A percentile compares a stretch with the other conserved stretches of the same genome.
phyloP scores from a whole-genome alignment of 2,113 vertebrate genomes.

The Osmerus eperlanus region DNA sequence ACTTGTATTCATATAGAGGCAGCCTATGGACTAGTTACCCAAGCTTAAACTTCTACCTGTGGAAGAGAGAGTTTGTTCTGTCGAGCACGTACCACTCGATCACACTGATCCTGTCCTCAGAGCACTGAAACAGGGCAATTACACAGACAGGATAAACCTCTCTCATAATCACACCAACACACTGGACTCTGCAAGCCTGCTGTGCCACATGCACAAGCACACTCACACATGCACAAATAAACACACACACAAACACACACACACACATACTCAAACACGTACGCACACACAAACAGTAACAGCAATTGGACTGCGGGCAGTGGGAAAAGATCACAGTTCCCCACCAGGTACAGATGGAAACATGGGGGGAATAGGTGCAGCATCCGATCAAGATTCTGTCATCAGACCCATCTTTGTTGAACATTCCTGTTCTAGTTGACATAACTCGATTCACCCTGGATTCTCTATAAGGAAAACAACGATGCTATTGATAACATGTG shows the following conservation, averaged over 20 bases:
- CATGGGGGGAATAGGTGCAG: neutral
- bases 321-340: too few species aligned
- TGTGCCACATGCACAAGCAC: neutral
- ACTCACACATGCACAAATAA: slow-evolving; percentile 14
- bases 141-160: slow-evolving; percentile 33
- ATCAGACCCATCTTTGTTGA: slow-evolving; percentile 3
- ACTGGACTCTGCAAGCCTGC: neutral
- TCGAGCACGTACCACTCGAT: neutral
- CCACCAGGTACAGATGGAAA: too few species aligned
- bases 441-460: slow-evolving; percentile 15
- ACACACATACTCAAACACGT: neutral
- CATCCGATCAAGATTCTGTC: neutral
- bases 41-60: neutral
- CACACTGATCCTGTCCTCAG: too few species aligned
- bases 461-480: slow-evolving; percentile 27
- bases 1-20: neutral
- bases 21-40: neutral
- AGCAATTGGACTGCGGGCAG: too few species aligned
- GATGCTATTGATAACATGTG: slow-evolving; percentile 19
- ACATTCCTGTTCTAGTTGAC: slow-evolving; percentile 22
- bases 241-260: neutral
- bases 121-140: neutral
- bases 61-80: neutral
- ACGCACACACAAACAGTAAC: neutral
- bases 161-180: slow-evolving; percentile 35